Percentiles rank a stretch among this genome's conserved stretches.
Evolutionary conservation across 2,888 invertebrate species (phyloP).

Genomic region (Eledone cirrhosa): DNA sequence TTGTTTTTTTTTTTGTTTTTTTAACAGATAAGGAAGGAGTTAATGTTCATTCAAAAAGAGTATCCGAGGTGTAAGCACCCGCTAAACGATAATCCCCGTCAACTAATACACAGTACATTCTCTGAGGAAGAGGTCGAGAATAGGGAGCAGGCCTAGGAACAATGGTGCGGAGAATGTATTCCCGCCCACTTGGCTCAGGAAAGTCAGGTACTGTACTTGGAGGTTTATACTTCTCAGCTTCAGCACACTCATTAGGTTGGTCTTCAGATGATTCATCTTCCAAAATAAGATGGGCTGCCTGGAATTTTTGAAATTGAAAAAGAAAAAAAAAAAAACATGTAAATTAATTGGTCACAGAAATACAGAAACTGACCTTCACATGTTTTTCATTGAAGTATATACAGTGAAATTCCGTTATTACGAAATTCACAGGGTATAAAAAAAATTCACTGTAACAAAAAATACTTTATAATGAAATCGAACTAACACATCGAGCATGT

Average conservation of each 20-base stretch:
- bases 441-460: too few species aligned
- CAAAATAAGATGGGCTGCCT: constrained; percentile 70
- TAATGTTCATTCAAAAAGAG: constrained; percentile 71
- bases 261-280: constrained; percentile 43
- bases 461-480: too few species aligned
- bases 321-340: neutral
- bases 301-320: constrained; percentile 46
- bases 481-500: too few species aligned
- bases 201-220: constrained; percentile 65
- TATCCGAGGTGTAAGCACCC: constrained; percentile 83
- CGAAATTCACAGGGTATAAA: too few species aligned
- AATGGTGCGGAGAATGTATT: constrained; percentile 75
- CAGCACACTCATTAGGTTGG: constrained; percentile 57
- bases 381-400: too few species aligned
- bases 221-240: constrained; percentile 36
- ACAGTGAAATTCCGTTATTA: too few species aligned
- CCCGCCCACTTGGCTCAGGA: constrained; percentile 72
- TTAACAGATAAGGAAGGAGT: too few species aligned
- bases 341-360: too few species aligned
- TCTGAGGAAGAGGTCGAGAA: constrained; percentile 74
- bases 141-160: constrained; percentile 73
- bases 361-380: too few species aligned
- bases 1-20: too few species aligned
- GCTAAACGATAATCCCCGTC: constrained; percentile 77
- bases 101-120: constrained; percentile 77